Percentiles rank a stretch among this genome's conserved stretches.
Evolutionary conservation across 2,888 invertebrate species (phyloP).

Genomic region (Boloria selene): DNA sequence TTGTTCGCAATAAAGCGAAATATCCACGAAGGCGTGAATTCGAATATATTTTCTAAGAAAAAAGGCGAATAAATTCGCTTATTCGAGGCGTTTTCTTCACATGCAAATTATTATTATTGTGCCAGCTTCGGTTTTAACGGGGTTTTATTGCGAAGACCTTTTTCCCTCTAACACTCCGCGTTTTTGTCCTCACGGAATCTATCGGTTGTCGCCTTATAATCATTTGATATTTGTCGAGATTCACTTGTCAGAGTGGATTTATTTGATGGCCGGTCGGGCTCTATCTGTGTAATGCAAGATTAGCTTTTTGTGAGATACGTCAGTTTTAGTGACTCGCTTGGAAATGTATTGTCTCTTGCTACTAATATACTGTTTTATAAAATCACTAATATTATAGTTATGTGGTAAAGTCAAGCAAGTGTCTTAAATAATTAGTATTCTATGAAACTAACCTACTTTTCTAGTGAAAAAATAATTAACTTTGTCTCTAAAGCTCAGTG

Average conservation of each 20-base stretch:
- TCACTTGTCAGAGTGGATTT: slow-evolving; percentile 38
- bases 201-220: slow-evolving; percentile 39
- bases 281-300: slow-evolving; percentile 12
- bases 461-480: no score
- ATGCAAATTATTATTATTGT: slow-evolving; percentile 49
- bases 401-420: no score
- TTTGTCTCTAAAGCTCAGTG: no score
- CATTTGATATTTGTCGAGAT: slow-evolving; percentile 40
- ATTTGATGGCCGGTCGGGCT: slow-evolving; percentile 34
- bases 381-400: no score
- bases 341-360: no score
- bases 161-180: slow-evolving; percentile 32
- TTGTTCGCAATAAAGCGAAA: slow-evolving; percentile 34
- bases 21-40: slow-evolving; percentile 36
- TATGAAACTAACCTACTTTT: no score
- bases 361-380: no score
- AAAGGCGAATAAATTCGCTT: slow-evolving; percentile 43
- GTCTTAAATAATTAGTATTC: no score
- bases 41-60: slow-evolving; percentile 29
- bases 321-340: slow-evolving; percentile 7
- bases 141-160: slow-evolving; percentile 40
- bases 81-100: slow-evolving; percentile 42
- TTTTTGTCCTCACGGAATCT: slow-evolving; percentile 26
- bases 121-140: slow-evolving; percentile 42
- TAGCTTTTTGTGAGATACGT: slow-evolving; percentile 10